Percentiles rank a stretch among this genome's conserved stretches.
Evolutionary conservation across 2,113 vertebrate genomes (phyloP).

Genomic region (Prolemur simus): DNA sequence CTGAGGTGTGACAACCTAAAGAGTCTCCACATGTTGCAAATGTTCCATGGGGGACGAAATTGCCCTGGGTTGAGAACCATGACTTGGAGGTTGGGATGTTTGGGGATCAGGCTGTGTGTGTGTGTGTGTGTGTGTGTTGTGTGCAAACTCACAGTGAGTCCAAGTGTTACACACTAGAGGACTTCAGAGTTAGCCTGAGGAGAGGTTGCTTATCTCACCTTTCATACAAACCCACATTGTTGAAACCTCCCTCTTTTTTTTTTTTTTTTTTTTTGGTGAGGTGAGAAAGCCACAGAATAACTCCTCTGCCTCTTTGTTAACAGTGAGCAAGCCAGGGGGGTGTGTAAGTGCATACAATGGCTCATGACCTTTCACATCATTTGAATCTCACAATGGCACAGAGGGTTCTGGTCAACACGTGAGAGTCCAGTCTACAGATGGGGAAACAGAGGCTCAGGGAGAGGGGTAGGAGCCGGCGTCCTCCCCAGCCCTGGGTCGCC

Average conservation of each 20-base stretch:
- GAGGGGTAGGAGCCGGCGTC: fast-evolving
- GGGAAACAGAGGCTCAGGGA: background rate
- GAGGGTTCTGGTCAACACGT: background rate
- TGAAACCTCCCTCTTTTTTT: background rate
- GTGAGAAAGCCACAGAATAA: background rate
- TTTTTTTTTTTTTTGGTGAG: background rate
- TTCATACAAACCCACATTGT: background rate
- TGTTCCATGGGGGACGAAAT: background rate
- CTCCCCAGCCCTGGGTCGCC: background rate
- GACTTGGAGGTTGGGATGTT: background rate
- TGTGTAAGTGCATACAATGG: background rate
- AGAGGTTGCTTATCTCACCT: background rate
- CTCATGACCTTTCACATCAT: background rate
- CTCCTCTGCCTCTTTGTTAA: background rate
- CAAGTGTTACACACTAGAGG: background rate
- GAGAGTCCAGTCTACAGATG: background rate
- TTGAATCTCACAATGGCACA: background rate
- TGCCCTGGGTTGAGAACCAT: background rate
- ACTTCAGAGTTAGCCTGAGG: background rate
- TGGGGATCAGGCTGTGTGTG: background rate
- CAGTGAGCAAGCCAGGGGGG: background rate
- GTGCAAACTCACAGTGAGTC: fast-evolving
- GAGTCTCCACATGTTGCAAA: background rate
- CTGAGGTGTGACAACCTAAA: background rate
- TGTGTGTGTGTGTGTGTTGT: background rate